Evolutionary conservation across 2,113 vertebrate genomes (phyloP), one percentile per base, ranked within the genome.

Genomic region (Misgurnus anguillicaudatus): DNA sequence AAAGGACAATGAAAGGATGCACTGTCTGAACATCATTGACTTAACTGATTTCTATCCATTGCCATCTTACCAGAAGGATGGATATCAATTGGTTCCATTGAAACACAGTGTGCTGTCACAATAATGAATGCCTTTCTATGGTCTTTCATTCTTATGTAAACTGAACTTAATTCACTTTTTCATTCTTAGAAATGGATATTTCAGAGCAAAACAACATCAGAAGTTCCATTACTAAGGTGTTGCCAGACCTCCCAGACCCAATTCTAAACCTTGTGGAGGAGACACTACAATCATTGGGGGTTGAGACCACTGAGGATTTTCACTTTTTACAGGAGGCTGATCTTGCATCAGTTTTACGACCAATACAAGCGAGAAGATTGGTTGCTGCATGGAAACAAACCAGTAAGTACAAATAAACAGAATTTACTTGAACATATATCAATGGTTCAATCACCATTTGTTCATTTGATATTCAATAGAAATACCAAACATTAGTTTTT

Each of bases 41-140:
- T 70, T 86, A 41, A 79, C 38, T 82, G 81, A 87, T 58, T 71
- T 87, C n/a, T 88, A 72, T 47, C 75, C 77, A 14, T 83, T 85
- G 41, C 14, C 80, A 74, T 79, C 45, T 78, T 84, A 83, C 62
- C 78, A 63, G 3, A 79, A 72, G 19, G 31, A 85, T 70, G 80
- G 79, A 80, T 55, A 82, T 42, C 82, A 84, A 53, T 39, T 87
- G 16, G 51, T 86, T 47, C 85, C 83, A 80, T 48, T 87, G 63
- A 84, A 85, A 57, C 79, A 83, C 73, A 83, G 82, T 70, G 62
- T 80, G 13, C 24, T 85, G 14, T 82, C 78, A 78, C 9, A 45
- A 19, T 79, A 81, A 76, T 53, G 11, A 53, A 53, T 11, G 47
- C 10, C 10, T 9, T 1, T 31, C 24, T 31, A 31, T 48, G 47